Base-by-base conservation (phyloP, 2,888 invertebrate species). In the Eulithis testata region DNA sequence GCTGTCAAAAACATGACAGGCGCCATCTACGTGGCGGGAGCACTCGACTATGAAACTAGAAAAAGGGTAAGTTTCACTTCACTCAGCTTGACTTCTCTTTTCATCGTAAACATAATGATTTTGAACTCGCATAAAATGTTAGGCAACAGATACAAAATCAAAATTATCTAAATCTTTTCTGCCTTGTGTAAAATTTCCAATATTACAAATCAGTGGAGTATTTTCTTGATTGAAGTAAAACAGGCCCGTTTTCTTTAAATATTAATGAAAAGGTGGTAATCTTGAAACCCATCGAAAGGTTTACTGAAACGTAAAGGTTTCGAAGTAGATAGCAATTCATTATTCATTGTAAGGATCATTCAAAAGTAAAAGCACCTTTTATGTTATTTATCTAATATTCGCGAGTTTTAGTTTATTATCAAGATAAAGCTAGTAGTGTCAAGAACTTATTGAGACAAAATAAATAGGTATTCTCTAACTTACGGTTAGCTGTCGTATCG, bases 1-100 rank as follows among this genome's bases (percentile, higher is more conserved):
- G 98, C 98, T 79, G 98, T 99, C 87, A 98, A 98, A 94, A 98
- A 98, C 93, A 98, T 98, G 97, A 99, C 99, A 76, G 99, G 99
- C 80, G 99, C 99, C 88, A 99, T 99, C 92, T 99, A 98, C 94
- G 98, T 99, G 78, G 98, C 98, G 67, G 98, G 98, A 76, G 97
- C 98, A 68, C 95, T 99, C 86, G 99, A 99, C 94, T 99, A 99
- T 90, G 99, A 99, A 91, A 98, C 98, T 61, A 95, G 98, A 84
- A 97, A 98, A 93, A 95, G 98, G 95, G 98, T 98, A 94, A 97
- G 97, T 78, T 70, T 60, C 49, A 37, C 3, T 37, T 37, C 21
- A 21, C 40, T 40, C 40, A 40, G 5, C 52, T 27, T 60, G 36
- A 65, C 11, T 54, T 27, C n/a, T 31, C 27, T 43, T 31, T n/a